Base-by-base conservation (phyloP, 2,888 invertebrate species). In the Schizotus pectinicornis region DNA sequence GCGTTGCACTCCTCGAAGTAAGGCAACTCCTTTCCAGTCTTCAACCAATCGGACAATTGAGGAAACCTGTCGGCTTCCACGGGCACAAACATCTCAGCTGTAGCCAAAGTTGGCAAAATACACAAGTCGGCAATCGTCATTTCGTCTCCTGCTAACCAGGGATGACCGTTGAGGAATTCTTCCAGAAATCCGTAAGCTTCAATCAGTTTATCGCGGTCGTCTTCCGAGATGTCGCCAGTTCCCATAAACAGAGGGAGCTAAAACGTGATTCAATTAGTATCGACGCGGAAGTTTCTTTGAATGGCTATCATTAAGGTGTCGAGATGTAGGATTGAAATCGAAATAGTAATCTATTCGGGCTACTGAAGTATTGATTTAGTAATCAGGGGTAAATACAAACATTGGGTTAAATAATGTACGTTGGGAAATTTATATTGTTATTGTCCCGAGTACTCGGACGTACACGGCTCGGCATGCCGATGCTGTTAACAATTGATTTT, bases 1-100 rank as follows among this genome's bases (percentile, higher is more conserved):
- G 55, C 64, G 53, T 74, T 75, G 22, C 66, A 64, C 59, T 73
- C 73, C 11, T 75, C 68, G 49, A 72, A 75, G 62, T 73, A 73
- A 7, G 68, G 67, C 34, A 76, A 56, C 9, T 67, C 65, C 58
- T 69, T 73, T 1, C 67, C 69, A 30, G 65, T 74, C 7, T 71
- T 61, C 51, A 83, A 63, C 84, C 85, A 85, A 6, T 71, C 63
- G 1, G 68, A 57, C 0, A 85, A 59, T 34, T 76, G 77, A n/a
- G 67, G 76, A 56, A 68, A 63, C 46, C 80, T 77, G 9, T 74
- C 75, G 0, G 77, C 66, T 22, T 77, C 69, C 12, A 80, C 63
- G 1, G 82, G 81, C 5, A 83, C 45, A 13, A 85, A 60, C 12
- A 79, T 62, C 57, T 79, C 73, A 11, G 82, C 67, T 0, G 83